phyloP scores from a whole-genome alignment of 2,113 vertebrate species.

The Rhinichthys klamathensis region DNA sequence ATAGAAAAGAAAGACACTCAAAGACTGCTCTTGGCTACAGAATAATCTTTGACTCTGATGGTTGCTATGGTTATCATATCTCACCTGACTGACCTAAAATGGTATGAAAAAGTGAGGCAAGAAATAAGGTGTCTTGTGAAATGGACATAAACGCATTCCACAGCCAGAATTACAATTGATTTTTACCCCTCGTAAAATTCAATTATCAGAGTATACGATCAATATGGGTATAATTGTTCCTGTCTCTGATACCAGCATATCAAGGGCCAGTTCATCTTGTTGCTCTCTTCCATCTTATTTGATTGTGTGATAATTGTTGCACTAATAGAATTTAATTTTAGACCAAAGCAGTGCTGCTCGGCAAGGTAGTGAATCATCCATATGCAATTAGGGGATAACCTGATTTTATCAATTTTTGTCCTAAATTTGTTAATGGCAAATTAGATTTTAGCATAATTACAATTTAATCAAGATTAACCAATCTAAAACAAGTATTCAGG shows the following conservation, averaged over 20 bases:
- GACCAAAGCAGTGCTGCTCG: conserved; percentile 59
- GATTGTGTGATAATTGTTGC: conserved; percentile 72
- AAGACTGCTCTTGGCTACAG: background rate
- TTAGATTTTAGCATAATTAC: conserved; percentile 33
- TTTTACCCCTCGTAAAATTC: conserved; percentile 66
- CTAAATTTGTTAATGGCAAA: conserved; percentile 20
- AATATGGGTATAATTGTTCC: conserved; percentile 64
- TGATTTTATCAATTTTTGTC: conserved; percentile 21
- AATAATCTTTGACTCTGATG: conserved; percentile 4
- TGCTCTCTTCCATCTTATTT: conserved; percentile 63
- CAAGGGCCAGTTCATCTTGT: conserved; percentile 51
- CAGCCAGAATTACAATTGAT: conserved; percentile 73
- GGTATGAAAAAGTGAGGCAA: conserved; percentile 47
- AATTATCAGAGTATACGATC: conserved; percentile 68
- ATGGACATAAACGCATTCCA: conserved; percentile 62
- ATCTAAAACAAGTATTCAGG: conserved; percentile 1
- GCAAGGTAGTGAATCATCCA: conserved; percentile 29
- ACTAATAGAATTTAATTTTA: conserved; percentile 76
- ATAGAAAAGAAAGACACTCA: background rate
- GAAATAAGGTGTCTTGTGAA: conserved; percentile 55
- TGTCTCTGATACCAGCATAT: conserved; percentile 62
- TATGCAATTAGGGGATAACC: conserved; percentile 20
- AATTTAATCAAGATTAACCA: conserved; percentile 19
- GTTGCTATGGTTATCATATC: conserved; percentile 33
- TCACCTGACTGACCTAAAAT: conserved; percentile 42